Base-by-base conservation (phyloP, 2,888 invertebrate genomes). In the Eurois occulta region DNA sequence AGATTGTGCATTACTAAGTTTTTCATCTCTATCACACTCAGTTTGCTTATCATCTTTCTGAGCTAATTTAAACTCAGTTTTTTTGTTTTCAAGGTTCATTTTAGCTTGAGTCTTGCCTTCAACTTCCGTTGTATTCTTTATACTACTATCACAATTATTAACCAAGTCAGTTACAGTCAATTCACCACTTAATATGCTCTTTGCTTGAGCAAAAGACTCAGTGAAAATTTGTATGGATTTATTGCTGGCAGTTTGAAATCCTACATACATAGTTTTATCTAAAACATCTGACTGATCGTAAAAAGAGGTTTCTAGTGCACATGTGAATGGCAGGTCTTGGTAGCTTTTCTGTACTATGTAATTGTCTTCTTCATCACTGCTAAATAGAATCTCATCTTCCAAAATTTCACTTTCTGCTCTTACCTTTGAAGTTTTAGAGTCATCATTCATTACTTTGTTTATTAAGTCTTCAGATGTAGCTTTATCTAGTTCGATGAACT, bases 241-340 rank as follows among this genome's bases (percentile, higher is more conserved):
- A 83, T 96, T 94, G 83, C 94, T 96, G 32, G 95, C 95, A 60
- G 96, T 96, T 87, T 95, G 96, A 81, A 96, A 96, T 0, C 95
- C 95, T 18, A 96, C 95, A 93, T 91, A 95, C 91, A 96, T 93
- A 35, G 93, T 94, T 88, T 93, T 92, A 46, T 95, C 93, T 65
- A 95, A 82, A 69, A 93, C 87, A 80, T 91, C 87, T 66, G 91
- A 83, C 74, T 92, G 81, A 21, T 94, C 88, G 79, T 92, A 91
- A 83, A 93, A 93, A 8, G 94, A 94, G 2, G 93, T 94, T 87
- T 94, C 92, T 84, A 95, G 88, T 2, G 92, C 93, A 90, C 94
- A 94, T 16, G 96, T 95, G 16, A 94, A 88, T n/a, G 95, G 95
- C 58, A 95, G 83, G 62, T 95, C 93, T 85, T 92, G 87, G 11